Base-by-base conservation (phyloP, 2,888 invertebrate species). In the Sinohyriopsis cumingii region DNA sequence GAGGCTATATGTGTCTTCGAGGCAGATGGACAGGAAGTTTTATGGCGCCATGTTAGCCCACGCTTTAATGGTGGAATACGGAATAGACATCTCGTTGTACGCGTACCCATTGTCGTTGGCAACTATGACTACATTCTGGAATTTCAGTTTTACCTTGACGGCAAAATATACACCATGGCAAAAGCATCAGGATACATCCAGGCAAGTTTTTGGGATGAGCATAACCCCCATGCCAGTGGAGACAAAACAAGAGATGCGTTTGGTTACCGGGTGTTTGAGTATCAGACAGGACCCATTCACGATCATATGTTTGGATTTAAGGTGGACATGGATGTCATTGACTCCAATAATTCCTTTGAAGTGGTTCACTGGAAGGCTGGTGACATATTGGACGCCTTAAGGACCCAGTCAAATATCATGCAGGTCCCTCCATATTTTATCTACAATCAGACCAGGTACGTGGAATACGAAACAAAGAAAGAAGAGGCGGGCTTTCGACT, bases 111-210 rank as follows among this genome's bases (percentile, higher is more conserved):
- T 25, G 73, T 75, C 20, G 73, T 84, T 59, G 81, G 82, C 24
- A 84, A 84, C 70, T 84, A 84, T 65, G 84, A 84, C 65, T 84
- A 84, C 69, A 80, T 77, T 18, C 75, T 84, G 66, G 84, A 84
- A 63, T 82, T 76, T 24, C 67, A 75, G n/a, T 84, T 84, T 59
- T 69, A 73, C 59, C 73, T 82, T 5, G 81, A 82, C 65, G 84
- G 84, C 7, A 75, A 73, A 64, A 71, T 84, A 5, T 71, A 77
- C 19, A 80, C 76, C 1, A 64, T 67, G 20, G 81, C 72, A 5
- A 72, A 73, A 22, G 82, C 83, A 0, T 77, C 75, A 20, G 82
- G 82, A 1, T 81, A 76, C 66, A 77, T 81, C 18, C 79, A 81
- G 63, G 78, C 79, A 0, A 75, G 73, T 15, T 82, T 81, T 69